Percentiles rank a stretch among this genome's conserved stretches.
These are phyloP conservation scores for Mesochorus sp. DNA, from an alignment of 2,888 invertebrate species.

Conservation along the genomic window DNA sequence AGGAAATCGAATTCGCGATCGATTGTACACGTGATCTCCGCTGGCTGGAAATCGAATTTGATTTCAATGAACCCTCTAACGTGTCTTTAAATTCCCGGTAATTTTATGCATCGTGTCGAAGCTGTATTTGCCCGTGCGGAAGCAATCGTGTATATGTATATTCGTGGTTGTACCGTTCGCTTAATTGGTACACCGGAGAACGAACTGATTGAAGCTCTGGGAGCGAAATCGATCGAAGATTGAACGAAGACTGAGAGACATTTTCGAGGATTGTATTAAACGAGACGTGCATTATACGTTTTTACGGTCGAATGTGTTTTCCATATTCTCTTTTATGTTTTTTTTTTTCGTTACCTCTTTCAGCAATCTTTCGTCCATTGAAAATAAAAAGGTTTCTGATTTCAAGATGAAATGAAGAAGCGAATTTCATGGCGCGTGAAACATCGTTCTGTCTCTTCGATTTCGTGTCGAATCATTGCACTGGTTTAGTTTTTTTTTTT, in stretches of 20 bases:
- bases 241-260: neutral
- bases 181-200: slow-evolving; percentile 31
- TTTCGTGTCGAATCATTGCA: slow-evolving; percentile 32
- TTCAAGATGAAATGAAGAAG: neutral
- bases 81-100: slow-evolving; percentile 4
- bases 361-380: neutral
- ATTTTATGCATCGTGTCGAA: slow-evolving; percentile 23
- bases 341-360: neutral
- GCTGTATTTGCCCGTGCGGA: neutral
- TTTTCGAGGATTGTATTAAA: neutral
- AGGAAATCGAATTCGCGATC: neutral
- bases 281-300: neutral
- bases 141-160: neutral
- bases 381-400: neutral
- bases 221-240: slow-evolving; percentile 23
- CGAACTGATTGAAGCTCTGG: neutral
- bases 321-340: slow-evolving; percentile 4
- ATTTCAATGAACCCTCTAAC: neutral
- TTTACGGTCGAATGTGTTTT: slow-evolving; percentile 13
- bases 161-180: slow-evolving; percentile 26
- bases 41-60: slow-evolving; percentile 8
- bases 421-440: slow-evolving; percentile 13
- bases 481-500: too few species aligned
- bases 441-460: slow-evolving; percentile 29
- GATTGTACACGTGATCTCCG: neutral